A percentile compares a stretch with the other conserved stretches of the same genome.
Conservation (phyloP, 2,888 invertebrate genomes). For the Notodonta dromedarius region DNA sequence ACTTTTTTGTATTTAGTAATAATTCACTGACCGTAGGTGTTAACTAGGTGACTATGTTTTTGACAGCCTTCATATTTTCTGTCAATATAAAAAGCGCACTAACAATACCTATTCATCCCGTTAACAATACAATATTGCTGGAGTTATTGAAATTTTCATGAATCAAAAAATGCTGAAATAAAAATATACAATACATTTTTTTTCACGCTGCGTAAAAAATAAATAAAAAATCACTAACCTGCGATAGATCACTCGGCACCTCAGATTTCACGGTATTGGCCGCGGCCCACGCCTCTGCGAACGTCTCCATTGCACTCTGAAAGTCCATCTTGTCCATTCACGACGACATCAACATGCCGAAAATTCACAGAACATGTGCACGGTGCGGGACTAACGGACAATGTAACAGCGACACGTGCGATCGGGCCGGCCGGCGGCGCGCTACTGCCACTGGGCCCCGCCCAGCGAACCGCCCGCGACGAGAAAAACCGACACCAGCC, state of each 20-base stretch:
- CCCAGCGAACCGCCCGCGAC: conserved; percentile 79
- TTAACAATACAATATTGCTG: background rate
- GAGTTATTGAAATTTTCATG: background rate
- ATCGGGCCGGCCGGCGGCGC: conserved; percentile 86
- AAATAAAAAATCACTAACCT: conserved; percentile 80
- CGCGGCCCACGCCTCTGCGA: conserved; percentile 98
- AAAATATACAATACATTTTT: conserved; percentile 1
- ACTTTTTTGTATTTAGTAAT: conserved; percentile 6
- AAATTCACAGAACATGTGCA: conserved; percentile 73
- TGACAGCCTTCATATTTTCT: background rate
- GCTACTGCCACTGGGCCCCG: conserved; percentile 82
- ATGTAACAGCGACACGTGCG: conserved; percentile 63
- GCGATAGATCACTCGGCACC: conserved; percentile 85
- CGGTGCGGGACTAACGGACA: conserved; percentile 50
- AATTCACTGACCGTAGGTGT: conserved; percentile 6
- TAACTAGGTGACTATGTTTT: conserved; percentile 4
- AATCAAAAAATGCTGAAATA: conserved; percentile 1
- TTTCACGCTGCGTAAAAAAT: conserved; percentile 10
- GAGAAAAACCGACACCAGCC: conserved; percentile 82
- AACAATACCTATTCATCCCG: background rate
- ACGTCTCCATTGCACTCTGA: conserved; percentile 99
- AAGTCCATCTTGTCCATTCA: conserved; percentile 92
- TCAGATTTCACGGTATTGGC: conserved; percentile 89
- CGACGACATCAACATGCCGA: conserved; percentile 82
- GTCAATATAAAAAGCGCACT: background rate